phyloP scores from a whole-genome alignment of 2,888 invertebrate species.

The Drosophila prolongata region DNA sequence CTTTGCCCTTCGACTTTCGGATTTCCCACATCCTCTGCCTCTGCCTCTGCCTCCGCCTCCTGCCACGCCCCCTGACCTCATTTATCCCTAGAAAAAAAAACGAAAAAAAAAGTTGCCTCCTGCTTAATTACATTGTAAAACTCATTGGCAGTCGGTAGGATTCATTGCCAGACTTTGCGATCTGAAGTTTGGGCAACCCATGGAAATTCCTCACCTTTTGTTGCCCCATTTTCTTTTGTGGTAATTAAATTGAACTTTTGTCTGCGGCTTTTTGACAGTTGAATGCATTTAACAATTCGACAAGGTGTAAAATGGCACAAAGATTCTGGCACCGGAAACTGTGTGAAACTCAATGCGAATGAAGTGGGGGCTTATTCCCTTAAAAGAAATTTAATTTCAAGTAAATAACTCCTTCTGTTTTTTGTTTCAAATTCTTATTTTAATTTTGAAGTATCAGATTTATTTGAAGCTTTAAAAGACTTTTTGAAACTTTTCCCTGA shows the following conservation, averaged over 20 bases:
- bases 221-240: conserved; percentile 42
- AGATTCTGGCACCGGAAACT: conserved; percentile 15
- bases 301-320: conserved; percentile 41
- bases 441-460: neutral
- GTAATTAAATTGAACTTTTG: conserved; percentile 51
- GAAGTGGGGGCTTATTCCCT: neutral
- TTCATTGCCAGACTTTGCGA: conserved; percentile 25
- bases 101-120: conserved; percentile 9
- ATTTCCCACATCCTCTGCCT: conserved; percentile 40
- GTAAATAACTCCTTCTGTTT: too few relatives aligned
- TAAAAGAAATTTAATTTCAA: neutral
- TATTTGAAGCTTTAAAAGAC: neutral
- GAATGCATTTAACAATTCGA: conserved; percentile 45
- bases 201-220: conserved; percentile 20
- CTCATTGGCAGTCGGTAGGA: conserved; percentile 36
- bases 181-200: conserved; percentile 3
- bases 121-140: conserved; percentile 65
- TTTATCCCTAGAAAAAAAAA: conserved; percentile 13
- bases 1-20: conserved; percentile 33
- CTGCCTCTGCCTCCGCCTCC: neutral
- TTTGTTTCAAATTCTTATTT: too few relatives aligned
- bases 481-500: too few relatives aligned
- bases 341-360: conserved; percentile 2
- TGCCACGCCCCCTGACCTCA: conserved; percentile 33
- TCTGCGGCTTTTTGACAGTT: conserved; percentile 43